Evolutionary conservation across 2,113 vertebrate species (phyloP).

Genomic region (Tyrannus savana): DNA sequence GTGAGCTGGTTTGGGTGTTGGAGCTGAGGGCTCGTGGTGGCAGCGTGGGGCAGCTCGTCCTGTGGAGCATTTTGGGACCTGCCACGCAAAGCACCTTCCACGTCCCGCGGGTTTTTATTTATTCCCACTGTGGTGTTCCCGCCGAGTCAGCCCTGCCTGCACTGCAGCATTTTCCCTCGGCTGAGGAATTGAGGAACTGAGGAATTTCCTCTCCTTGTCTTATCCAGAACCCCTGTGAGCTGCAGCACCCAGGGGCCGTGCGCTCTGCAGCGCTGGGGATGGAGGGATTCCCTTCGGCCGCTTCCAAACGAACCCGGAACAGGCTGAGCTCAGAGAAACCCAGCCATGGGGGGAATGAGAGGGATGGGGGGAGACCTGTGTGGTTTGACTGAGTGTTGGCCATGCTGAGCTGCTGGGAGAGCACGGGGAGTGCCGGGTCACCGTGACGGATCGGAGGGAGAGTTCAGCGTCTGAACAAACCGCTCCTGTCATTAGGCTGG

Average conservation of each 20-base stretch:
- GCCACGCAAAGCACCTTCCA: neutral
- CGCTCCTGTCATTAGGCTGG: constrained; percentile 34
- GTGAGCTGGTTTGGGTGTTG: neutral
- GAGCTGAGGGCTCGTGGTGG: neutral
- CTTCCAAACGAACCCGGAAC: fast-evolving
- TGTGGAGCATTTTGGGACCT: neutral
- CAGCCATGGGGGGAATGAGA: fast-evolving
- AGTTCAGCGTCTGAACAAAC: neutral
- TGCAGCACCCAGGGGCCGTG: fast-evolving
- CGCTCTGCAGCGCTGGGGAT: fast-evolving
- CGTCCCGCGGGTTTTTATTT: neutral
- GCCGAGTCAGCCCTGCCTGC: neutral
- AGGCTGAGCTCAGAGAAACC: fast-evolving
- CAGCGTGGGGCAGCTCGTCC: fast-evolving
- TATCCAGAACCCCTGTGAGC: fast-evolving
- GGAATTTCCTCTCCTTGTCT: neutral
- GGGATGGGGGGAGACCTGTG: neutral
- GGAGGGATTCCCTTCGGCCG: fast-evolving
- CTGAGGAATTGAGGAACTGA: neutral
- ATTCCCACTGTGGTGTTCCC: neutral
- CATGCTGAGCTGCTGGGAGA: neutral
- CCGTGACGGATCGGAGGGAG: constrained; percentile 7
- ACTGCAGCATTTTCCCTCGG: neutral
- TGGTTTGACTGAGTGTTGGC: fast-evolving
- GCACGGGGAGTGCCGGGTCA: neutral